Percentiles rank a stretch among this genome's conserved stretches.
phyloP scores from a whole-genome alignment of 2,797 vertebrate species.

The Rhinatrema bivittatum region DNA sequence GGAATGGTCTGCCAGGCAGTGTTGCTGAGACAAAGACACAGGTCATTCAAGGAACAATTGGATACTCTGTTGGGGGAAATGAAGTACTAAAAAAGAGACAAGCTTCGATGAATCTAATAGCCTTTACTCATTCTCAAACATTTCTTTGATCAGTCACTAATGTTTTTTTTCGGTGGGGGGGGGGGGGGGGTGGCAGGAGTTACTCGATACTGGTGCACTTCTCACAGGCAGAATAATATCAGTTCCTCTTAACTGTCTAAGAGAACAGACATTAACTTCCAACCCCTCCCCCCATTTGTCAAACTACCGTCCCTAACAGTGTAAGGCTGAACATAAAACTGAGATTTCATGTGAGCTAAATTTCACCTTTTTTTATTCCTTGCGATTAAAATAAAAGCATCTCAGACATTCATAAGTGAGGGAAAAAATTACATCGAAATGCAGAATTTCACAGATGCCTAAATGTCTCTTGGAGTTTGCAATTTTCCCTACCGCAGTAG shows the following conservation, averaged over 20 bases:
- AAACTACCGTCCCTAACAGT: neutral
- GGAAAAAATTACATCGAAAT: slow-evolving; percentile 3
- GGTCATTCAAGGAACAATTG: slow-evolving; percentile 12
- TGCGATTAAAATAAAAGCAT: neutral
- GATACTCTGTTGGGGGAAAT: slow-evolving; percentile 22
- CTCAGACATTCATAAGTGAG: too few relatives aligned
- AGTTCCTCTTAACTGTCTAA: slow-evolving; percentile 7
- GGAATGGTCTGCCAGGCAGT: slow-evolving; percentile 7
- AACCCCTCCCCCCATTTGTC: too few relatives aligned
- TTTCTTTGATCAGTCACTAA: slow-evolving; percentile 21
- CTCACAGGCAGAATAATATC: neutral
- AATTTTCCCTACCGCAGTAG: neutral
- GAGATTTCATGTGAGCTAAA: neutral
- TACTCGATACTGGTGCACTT: slow-evolving; percentile 4
- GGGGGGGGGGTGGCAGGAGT: too few relatives aligned
- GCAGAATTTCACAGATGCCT: neutral
- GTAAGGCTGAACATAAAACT: neutral
- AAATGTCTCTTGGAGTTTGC: neutral
- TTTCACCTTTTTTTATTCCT: too few relatives aligned
- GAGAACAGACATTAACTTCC: slow-evolving; percentile 5
- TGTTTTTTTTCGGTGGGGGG: neutral
- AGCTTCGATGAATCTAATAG: slow-evolving; percentile 10
- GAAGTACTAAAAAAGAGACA: neutral
- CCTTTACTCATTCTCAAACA: neutral
- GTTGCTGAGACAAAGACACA: slow-evolving; percentile 5